Evolutionary conservation across 2,113 vertebrate species (phyloP), one percentile per base, ranked within the genome.

Genomic region (Cyanistes caeruleus): DNA sequence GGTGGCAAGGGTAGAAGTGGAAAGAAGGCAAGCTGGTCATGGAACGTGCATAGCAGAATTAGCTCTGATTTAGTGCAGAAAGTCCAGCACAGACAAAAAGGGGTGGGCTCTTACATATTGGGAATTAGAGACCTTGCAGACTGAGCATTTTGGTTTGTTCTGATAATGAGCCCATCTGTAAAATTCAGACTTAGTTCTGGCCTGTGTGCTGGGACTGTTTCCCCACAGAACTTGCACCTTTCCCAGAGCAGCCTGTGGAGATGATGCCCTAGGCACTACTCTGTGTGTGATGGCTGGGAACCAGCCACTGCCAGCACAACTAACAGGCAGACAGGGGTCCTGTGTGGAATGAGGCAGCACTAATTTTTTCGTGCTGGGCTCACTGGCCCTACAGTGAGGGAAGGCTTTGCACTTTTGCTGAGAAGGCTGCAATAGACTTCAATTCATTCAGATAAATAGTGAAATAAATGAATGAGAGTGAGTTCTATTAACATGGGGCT

Each of bases 321-420:
- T 55, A 12, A 31, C 35, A 52, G 48, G 24, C 15, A 63, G 43
- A 30, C 25, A 59, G 39, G 30, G 46, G 8, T 63, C 48, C 39
- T 63, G 13, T 27, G 43, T 20, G 49, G 67, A 88, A 72, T 28
- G 67, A 83, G 60, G 67, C 49, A 72, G 72, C 35, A 23, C 39
- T 59, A 3, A 15, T 65, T 46, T 67, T 37, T 85, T 59, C 44
- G 23, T 76, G 59, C 53, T 84, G 63, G 23, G 35, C 41, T 93
- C 0, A 0, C 44, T 77, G 51, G 21, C 65, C 19, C 7, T 77
- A 30, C 37, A 59, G 48, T 1, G 1, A 67, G 39, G 7, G 31
- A 90, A 65, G n/a, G 5, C 9, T 67, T 86, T n/a, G 25, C 19
- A 16, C 24, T 67, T 75, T 35, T 48, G 18, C 56, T 35, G 25